Conservation (phyloP, 2,797 vertebrate genomes). For the Spinus olivaceus region DNA sequence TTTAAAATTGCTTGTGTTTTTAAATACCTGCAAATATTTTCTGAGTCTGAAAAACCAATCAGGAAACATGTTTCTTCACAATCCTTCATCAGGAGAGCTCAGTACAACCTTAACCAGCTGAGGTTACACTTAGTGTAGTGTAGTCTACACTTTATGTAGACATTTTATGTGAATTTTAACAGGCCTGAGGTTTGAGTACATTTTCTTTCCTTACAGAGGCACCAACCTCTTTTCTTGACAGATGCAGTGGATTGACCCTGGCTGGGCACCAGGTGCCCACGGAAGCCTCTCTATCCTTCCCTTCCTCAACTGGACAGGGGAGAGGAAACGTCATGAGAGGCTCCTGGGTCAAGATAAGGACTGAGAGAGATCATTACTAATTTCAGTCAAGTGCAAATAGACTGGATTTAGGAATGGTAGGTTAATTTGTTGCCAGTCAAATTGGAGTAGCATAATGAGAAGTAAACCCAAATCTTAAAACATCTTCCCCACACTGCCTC, state of each 20-base stretch:
- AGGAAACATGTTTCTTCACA: not conserved
- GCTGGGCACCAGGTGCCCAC: not conserved
- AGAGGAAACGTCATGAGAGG: not conserved
- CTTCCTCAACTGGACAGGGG: not conserved
- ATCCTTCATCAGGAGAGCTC: not conserved
- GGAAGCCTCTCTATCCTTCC: not conserved
- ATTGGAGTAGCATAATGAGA: not conserved
- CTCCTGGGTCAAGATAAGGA: not conserved
- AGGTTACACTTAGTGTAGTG: not conserved
- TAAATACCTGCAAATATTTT: not conserved
- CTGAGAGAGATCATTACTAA: not conserved
- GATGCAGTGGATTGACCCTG: not conserved
- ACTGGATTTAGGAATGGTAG: fast-evolving
- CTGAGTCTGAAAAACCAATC: not conserved
- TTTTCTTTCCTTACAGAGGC: not conserved
- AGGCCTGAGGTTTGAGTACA: not conserved
- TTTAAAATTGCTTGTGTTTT: not conserved
- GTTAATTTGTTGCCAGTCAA: not conserved
- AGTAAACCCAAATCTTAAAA: not conserved
- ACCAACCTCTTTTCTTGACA: not conserved
- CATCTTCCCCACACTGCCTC: not conserved
- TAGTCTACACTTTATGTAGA: not conserved
- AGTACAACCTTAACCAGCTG: not conserved
- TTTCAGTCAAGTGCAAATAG: not conserved
- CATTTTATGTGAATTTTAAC: not conserved